Evolutionary conservation across 92 coral and sea anemone species (phyloP), one percentile per base, ranked within the genome.

Genomic region (Meandrina meandrites): DNA sequence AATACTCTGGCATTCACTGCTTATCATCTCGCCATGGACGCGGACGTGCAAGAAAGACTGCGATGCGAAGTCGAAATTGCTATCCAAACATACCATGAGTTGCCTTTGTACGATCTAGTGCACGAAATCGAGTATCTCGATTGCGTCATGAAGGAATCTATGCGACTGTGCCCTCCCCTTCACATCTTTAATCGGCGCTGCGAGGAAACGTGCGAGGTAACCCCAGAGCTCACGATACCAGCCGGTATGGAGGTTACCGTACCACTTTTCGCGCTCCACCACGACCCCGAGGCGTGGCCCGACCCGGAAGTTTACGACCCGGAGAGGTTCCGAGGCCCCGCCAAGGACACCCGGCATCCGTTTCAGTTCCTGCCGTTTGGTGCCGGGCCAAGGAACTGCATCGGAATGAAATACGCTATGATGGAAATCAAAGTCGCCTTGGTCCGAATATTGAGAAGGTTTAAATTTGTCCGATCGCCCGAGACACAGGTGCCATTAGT

Each of bases 271-370:
- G 83, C 84, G 16, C 80, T 93, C 50, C 94, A 93, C 85, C 90
- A 91, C 40, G 94, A 93, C 69, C 92, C 92, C 30, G 89, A 93
- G 14, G 94, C 87, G 51, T 93, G 96, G 96, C 90, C 96, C 22
- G 85, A 93, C 22, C 90, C 86, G 28, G 90, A 93, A 4, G 89
- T 90, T 78, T 93, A 88, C 84, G 91, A 93, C 81, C 96, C 96
- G 19, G 96, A 93, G 76, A 89, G 96, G 18, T 93, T 93, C 87
- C 91, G 95, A 50, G 95, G 93, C 24, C 88, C 91, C 69, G 91
- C 93, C 78, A 86, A 81, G 62, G 92, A 86, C 28, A 19, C 77
- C 66, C 91, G 92, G 7, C 94, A 92, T 60, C 90, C 92, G 74
- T 92, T 85, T 76, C 94, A 92, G 86, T 92, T 89, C 81, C 77